Base-by-base conservation (phyloP, 35 echinoderm and acorn worm species). In the Chiridota heheva region DNA sequence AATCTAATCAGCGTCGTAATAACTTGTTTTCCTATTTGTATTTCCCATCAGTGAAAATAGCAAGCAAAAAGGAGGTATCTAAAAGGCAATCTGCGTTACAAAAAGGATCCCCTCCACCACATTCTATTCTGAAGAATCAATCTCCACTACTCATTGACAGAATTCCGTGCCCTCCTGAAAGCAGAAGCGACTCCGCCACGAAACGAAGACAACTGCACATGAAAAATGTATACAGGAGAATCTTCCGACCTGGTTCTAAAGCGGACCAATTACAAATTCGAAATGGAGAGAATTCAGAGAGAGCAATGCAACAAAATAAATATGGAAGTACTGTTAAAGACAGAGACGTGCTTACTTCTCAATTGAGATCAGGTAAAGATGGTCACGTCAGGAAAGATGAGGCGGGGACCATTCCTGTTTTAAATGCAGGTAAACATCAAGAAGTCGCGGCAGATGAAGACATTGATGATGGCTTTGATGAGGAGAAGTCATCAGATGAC, bases 251-350 rank as follows among this genome's bases (percentile, higher is more conserved):
- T 29, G 51, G 75, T 16, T 78, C 75, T 37, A 27, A 57, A 24
- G 75, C 75, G 13, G 75, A 58, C 8, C 75, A 78, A 42, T 37
- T 78, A 20, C 75, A 60, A 33, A 62, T 78, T 3, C 75, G 62
- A 36, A 78, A 78, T 12, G 75, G 75, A 1, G 75, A 78, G 46
- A 78, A 78, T 38, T 78, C 75, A 5, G 75, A 78, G 29, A 78
- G 75, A 42, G 42, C 41, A 18, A 60, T 60, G 38, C 75, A 60
- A 6, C 49, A 60, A 22, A 78, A 25, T 10, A n/a, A n/a, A n/a
- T n/a, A n/a, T n/a, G n/a, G n/a, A n/a, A n/a, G n/a, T n/a, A n/a
- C n/a, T n/a, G n/a, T n/a, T n/a, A n/a, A n/a, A n/a, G n/a, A n/a
- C n/a, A n/a, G n/a, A n/a, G n/a, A n/a, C n/a, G n/a, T n/a, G n/a